Percentiles rank a stretch among this genome's conserved stretches.
These are phyloP conservation scores for Spea multiplicata DNA, from an alignment of 2,113 vertebrate species.

Conservation along the genomic window DNA sequence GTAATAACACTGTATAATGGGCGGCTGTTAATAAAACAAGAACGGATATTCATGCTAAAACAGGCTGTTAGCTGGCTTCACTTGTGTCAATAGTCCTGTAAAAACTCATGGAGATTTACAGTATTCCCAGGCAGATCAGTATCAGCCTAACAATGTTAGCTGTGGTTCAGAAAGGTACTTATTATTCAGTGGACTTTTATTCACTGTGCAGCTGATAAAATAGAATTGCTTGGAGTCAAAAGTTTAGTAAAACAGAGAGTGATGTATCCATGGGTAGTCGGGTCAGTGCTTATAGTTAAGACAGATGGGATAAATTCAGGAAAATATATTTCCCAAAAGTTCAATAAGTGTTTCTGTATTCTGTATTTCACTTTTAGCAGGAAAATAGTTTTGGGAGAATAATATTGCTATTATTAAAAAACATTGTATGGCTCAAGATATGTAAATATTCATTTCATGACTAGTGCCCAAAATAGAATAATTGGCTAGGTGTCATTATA, in stretches of 20 bases:
- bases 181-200: slow-evolving; percentile 34
- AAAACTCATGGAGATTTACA: slow-evolving; percentile 35
- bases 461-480: too few relatives aligned
- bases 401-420: neutral
- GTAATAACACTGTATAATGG: slow-evolving; percentile 13
- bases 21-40: slow-evolving; percentile 24
- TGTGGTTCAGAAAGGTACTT: slow-evolving; percentile 29
- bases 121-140: slow-evolving; percentile 35
- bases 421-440: neutral
- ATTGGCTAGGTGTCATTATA: too few relatives aligned
- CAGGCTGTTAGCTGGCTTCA: slow-evolving; percentile 20
- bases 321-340: slow-evolving; percentile 40
- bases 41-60: slow-evolving; percentile 9
- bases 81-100: slow-evolving; percentile 19
- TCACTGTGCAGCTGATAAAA: slow-evolving; percentile 34
- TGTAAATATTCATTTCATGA: neutral
- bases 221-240: slow-evolving; percentile 35
- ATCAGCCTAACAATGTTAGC: slow-evolving; percentile 33
- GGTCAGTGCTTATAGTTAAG: slow-evolving; percentile 36
- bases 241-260: slow-evolving; percentile 37
- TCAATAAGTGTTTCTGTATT: slow-evolving; percentile 35
- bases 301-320: slow-evolving; percentile 38
- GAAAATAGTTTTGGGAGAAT: slow-evolving; percentile 27
- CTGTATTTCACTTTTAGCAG: neutral
- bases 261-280: slow-evolving; percentile 30